Percentiles rank a stretch among this genome's conserved stretches.
Evolutionary conservation across 2,888 invertebrate genomes (phyloP).

Genomic region (Drosophila prolongata): DNA sequence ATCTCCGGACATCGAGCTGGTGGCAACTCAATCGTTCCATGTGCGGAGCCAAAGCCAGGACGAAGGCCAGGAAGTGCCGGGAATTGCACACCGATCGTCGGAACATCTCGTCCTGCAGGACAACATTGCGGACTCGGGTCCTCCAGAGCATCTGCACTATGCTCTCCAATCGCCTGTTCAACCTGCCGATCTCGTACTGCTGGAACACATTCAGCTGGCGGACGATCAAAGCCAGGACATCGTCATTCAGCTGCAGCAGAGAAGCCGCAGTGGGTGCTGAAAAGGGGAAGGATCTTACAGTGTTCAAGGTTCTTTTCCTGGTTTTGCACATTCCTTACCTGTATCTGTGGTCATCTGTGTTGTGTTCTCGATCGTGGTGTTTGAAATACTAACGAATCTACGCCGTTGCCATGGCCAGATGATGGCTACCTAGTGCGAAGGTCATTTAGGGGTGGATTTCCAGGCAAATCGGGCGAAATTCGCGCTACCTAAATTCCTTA

Average conservation of each 20-base stretch:
- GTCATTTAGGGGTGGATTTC: constrained; percentile 64
- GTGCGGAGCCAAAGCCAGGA: constrained; percentile 54
- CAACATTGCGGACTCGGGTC: constrained; percentile 58
- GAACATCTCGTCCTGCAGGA: constrained; percentile 60
- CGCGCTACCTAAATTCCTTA: constrained; percentile 40
- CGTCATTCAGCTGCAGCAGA: constrained; percentile 73
- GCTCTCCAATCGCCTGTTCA: constrained; percentile 66
- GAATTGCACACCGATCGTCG: constrained; percentile 23
- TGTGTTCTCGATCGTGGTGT: constrained; percentile 40
- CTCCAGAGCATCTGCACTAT: constrained; percentile 69
- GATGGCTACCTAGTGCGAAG: constrained; percentile 36
- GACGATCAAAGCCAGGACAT: constrained; percentile 72
- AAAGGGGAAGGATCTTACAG: constrained; percentile 1
- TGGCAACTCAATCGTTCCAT: constrained; percentile 64
- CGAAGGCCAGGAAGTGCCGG: constrained; percentile 59
- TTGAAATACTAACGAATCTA: constrained; percentile 50
- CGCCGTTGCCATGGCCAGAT: constrained; percentile 49
- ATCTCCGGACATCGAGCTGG: constrained; percentile 54
- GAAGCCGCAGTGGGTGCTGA: constrained; percentile 32
- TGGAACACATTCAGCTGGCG: constrained; percentile 62
- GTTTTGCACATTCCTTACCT: constrained; percentile 50
- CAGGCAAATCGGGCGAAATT: constrained; percentile 42
- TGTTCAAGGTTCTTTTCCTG: constrained; percentile 3
- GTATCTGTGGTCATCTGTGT: constrained; percentile 49
- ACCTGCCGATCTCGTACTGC: constrained; percentile 64